Evolutionary conservation across 1,140 invertebrate genomes (phyloP).

Genomic region (Bombus fervidus): DNA sequence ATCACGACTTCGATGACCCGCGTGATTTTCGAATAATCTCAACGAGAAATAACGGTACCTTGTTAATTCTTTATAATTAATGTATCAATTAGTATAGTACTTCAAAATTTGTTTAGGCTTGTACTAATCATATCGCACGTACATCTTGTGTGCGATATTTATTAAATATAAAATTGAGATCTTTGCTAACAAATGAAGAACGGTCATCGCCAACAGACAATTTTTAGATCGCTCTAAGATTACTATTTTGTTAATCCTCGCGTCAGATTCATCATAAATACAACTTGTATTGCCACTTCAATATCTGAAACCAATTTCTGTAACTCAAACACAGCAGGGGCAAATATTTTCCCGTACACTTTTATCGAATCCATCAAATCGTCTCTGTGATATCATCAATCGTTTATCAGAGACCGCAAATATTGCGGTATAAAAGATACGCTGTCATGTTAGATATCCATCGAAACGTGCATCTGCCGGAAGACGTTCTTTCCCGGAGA

Average conservation of each 20-base stretch:
- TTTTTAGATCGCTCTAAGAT: not conserved
- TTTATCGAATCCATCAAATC: not conserved
- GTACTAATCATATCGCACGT: no score
- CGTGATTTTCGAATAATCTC: not conserved
- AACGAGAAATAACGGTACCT: not conserved
- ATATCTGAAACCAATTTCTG: not conserved
- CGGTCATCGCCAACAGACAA: not conserved
- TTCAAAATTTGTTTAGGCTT: no score
- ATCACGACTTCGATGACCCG: not conserved
- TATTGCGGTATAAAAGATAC: conserved; percentile 8
- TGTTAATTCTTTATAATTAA: no score
- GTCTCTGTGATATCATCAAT: not conserved
- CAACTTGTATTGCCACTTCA: not conserved
- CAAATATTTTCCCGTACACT: not conserved
- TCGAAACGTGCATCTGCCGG: not conserved
- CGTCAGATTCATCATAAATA: not conserved
- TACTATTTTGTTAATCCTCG: not conserved
- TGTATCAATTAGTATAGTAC: no score
- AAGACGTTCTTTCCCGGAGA: not conserved
- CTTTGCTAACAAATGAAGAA: not conserved
- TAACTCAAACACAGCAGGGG: not conserved
- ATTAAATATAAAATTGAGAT: no score
- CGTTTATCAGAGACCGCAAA: conserved; percentile 19
- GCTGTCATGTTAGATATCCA: conserved; percentile 1
- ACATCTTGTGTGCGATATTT: no score